Conservation (phyloP, 2,888 invertebrate genomes). For the Lordiphosa fenestrarum region DNA sequence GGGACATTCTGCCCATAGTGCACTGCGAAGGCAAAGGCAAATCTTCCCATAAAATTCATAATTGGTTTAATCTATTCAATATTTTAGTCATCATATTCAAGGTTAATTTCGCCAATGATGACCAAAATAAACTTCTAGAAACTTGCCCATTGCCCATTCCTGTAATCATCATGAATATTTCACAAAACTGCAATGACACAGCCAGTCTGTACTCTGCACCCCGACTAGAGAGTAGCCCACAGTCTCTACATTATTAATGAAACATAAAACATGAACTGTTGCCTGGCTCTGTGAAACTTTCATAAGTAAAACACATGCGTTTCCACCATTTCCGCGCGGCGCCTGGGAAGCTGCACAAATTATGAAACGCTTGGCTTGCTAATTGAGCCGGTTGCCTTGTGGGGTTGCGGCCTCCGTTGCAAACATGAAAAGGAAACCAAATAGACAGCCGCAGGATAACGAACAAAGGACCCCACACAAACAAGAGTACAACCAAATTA, state of each 20-base stretch:
- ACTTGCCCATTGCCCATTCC: too few relatives aligned
- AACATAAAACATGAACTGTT: constrained; percentile 21
- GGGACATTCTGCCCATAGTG: too few relatives aligned
- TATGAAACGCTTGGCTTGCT: constrained; percentile 33
- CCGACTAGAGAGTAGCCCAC: too few relatives aligned
- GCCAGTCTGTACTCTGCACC: too few relatives aligned
- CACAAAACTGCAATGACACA: too few relatives aligned
- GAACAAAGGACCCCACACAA: constrained; percentile 16
- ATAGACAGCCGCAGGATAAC: constrained; percentile 32
- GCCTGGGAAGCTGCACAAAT: constrained; percentile 36
- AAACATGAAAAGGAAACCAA: constrained; percentile 52
- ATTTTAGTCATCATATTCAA: too few relatives aligned
- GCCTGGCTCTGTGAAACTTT: not conserved
- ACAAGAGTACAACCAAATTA: constrained; percentile 22
- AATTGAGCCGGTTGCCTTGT: constrained; percentile 45
- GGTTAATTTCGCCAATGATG: too few relatives aligned
- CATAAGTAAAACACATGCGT: constrained; percentile 21
- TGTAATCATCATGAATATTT: too few relatives aligned
- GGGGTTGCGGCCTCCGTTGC: constrained; percentile 14
- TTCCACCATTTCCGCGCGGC: constrained; percentile 30
- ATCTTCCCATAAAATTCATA: too few relatives aligned
- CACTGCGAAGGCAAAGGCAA: too few relatives aligned
- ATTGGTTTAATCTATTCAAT: too few relatives aligned
- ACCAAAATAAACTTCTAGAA: too few relatives aligned
- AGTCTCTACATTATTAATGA: constrained; percentile 25